These are phyloP conservation scores for Pectinophora gossypiella DNA, from an alignment of 1,140 invertebrate species.

Conservation along the genomic window DNA sequence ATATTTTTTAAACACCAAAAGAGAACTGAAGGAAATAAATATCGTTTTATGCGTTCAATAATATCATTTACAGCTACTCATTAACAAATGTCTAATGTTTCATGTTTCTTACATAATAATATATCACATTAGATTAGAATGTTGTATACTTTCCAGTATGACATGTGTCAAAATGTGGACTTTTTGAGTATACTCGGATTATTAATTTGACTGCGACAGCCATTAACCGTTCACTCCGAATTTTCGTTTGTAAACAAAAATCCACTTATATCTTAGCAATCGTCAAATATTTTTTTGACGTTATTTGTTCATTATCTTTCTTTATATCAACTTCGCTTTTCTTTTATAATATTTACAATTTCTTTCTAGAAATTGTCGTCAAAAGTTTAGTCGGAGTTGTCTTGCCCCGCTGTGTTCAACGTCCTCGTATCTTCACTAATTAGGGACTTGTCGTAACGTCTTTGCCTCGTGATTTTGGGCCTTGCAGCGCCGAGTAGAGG, in stretches of 20 bases:
- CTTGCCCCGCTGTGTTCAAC: constrained; percentile 51
- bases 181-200: constrained; percentile 10
- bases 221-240: no score
- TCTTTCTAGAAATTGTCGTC: background rate
- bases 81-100: constrained; percentile 35
- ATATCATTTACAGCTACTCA: constrained; percentile 11
- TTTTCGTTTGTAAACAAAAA: background rate
- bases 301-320: background rate
- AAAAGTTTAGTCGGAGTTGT: constrained; percentile 51
- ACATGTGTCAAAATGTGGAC: constrained; percentile 18
- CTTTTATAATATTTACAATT: background rate
- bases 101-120: constrained; percentile 40
- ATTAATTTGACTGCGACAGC: constrained; percentile 12
- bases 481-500: constrained; percentile 45
- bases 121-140: constrained; percentile 72
- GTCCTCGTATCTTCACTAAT: constrained; percentile 60
- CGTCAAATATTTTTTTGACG: background rate
- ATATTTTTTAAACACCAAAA: constrained; percentile 56
- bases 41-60: constrained; percentile 11
- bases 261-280: background rate
- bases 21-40: constrained; percentile 41
- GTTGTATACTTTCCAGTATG: constrained; percentile 44
- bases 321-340: background rate
- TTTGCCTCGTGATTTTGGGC: constrained; percentile 59
- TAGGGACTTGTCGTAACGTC: constrained; percentile 57